Evolutionary conservation across 2,113 vertebrate species (phyloP), one percentile per base, ranked within the genome.

Genomic region (Oncorhynchus keta): DNA sequence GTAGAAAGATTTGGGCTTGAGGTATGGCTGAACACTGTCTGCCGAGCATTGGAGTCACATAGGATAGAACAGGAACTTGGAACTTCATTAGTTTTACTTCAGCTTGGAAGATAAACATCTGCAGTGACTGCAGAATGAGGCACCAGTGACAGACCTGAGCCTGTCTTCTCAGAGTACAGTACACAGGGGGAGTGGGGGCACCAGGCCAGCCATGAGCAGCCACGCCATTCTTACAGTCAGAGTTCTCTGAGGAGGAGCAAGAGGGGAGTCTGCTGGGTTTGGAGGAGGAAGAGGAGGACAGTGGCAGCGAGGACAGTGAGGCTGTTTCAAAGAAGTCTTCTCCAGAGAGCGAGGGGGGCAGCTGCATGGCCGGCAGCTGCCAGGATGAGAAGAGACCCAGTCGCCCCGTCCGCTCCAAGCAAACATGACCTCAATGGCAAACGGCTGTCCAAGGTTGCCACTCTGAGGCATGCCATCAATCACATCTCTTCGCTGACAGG

Each of bases 391-490:
- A 88, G 76, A 94, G 90, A 78, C 92, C 91, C 70, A 84, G 80
- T 35, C 79, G 95, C n/a, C 94, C 94, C 0, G 89, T 67, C 59
- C 90, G 95, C 26, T 97, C 95, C 84, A 95, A 95, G 32, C 66
- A 93, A 83, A 18, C 95, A 96, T 0, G 95, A 96, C 89, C 91
- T 95, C 3, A 89, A 88, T 0, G 95, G 95, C 76, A 97, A 96
- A 87, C 86, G 95, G 67, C 92, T 97, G 55, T 97, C 95, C 49
- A 97, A 97, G 89, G 96, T 96, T 5, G 93, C 95, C 1, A 96
- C 95, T 13, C 88, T 97, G 51, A 93, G 94, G 51, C 85, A 94
- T 35, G 95, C 95, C 83, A 96, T 97, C 86, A 86, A 92, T 80
- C 93, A 90, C 80, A 97, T 97, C 82, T 26, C 95, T 0, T 87